Percentiles rank a stretch among this genome's conserved stretches.
Conservation (phyloP, 2,113 vertebrate genomes). For the Gallinago jamesoni region DNA sequence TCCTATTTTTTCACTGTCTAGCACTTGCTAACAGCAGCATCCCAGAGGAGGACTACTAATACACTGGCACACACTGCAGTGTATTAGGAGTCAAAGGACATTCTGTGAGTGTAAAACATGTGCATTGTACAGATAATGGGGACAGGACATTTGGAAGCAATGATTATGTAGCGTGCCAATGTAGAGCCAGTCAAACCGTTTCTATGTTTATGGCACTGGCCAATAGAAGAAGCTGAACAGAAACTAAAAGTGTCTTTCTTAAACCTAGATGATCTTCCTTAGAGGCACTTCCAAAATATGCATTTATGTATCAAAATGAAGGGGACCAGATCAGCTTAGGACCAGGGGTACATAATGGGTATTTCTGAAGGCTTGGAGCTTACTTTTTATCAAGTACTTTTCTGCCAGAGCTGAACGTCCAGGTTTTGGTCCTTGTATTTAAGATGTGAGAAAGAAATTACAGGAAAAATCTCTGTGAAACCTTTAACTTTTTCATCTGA, state of each 20-base stretch:
- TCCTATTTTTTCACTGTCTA: background rate
- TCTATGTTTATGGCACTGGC: background rate
- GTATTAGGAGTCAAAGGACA: background rate
- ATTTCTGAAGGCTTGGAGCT: background rate
- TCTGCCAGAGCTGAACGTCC: background rate
- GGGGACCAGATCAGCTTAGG: background rate
- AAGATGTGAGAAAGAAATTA: background rate
- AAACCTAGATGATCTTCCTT: background rate
- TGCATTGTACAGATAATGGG: background rate
- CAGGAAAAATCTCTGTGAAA: background rate
- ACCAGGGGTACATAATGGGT: background rate
- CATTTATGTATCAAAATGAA: background rate
- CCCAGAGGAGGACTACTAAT: background rate
- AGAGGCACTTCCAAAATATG: background rate
- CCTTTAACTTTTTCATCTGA: background rate
- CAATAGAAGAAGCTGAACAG: background rate
- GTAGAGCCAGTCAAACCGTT: background rate
- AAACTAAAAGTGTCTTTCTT: background rate
- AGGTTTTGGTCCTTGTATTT: background rate
- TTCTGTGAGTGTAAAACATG: background rate
- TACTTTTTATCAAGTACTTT: background rate
- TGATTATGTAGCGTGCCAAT: background rate
- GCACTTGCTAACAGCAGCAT: background rate
- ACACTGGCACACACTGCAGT: background rate
- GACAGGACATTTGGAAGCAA: background rate